phyloP scores from a whole-genome alignment of 2,113 vertebrate species.

The Trogon surrucura region DNA sequence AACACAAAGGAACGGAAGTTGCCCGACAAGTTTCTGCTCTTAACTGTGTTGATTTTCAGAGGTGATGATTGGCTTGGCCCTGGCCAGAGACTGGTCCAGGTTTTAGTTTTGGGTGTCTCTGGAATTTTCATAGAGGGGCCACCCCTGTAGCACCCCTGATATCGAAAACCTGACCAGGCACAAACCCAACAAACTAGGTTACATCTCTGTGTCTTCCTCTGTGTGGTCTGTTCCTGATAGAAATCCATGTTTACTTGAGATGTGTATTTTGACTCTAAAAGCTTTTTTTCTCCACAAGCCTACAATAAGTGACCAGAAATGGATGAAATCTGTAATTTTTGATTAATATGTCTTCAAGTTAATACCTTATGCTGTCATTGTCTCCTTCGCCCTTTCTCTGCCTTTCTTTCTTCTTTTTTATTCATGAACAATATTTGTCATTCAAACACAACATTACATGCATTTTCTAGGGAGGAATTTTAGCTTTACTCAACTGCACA shows the following conservation, averaged over 20 bases:
- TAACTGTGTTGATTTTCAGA: no score
- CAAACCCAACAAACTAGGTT: neutral
- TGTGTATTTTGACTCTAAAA: neutral
- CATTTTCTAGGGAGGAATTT: conserved; percentile 13
- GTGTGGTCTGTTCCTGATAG: neutral
- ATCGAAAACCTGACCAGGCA: no score
- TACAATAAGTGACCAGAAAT: neutral
- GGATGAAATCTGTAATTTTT: neutral
- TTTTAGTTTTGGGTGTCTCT: no score
- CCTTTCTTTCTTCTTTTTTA: neutral
- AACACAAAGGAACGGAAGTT: no score
- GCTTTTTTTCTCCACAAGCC: neutral
- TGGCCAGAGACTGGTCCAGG: no score
- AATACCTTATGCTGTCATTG: neutral
- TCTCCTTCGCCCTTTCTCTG: neutral
- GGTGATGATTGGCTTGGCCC: no score
- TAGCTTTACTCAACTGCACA: neutral
- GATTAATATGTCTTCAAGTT: neutral
- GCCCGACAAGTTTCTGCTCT: no score
- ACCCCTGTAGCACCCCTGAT: no score
- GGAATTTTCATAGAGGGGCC: no score
- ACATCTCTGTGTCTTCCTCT: neutral
- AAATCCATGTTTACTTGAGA: neutral
- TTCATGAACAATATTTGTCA: neutral
- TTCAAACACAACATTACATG: neutral